Base-by-base conservation (phyloP, 1,140 invertebrate species). In the Philotrypesis tridentata region DNA sequence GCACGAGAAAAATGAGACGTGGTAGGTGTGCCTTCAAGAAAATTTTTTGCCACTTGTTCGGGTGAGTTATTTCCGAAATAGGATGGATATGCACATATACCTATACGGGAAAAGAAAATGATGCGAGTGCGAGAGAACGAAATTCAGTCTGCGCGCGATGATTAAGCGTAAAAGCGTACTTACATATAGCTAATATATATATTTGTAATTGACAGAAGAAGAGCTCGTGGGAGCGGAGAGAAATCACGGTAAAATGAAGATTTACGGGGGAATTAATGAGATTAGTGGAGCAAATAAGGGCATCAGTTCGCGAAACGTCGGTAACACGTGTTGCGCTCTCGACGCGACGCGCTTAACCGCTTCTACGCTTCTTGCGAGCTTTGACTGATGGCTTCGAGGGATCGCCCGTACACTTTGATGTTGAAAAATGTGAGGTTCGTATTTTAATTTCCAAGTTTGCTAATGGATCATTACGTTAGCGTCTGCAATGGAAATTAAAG, bases 201-300 rank as follows among this genome's bases (percentile, higher is more conserved):
- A 48, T 17, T 48, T 21, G 21, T 72, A 82, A 83, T 78, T 33
- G 72, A 21, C 8, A 17, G 17, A 55, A 55, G 48, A 55, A 55
- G n/a, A 55, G 33, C 8, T 17, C 37, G 81, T 17, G 40, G n/a
- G n/a, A n/a, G n/a, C n/a, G n/a, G n/a, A 83, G 79, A 63, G n/a
- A 77, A 55, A 23, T 21, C 21, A 21, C 23, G 70, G 23, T 43
- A 48, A 37, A 74, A 85, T 82, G 29, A 74, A 60, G 72, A 81
- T 81, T 81, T 68, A 83, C 70, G 65, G 70, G 25, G 17, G 40
- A 79, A 81, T 81, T 81, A 81, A 81, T 79, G 67, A 78, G 65
- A 74, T 79, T 63, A 68, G 70, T 31, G 31, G 43, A 33, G 21
- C 71, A 81, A 79, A 77, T 74, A 81, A 81, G 79, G 61, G 37